Percentiles rank a stretch among this genome's conserved stretches.
Conservation (phyloP, 2,113 vertebrate species). For the Anolis sagrei region DNA sequence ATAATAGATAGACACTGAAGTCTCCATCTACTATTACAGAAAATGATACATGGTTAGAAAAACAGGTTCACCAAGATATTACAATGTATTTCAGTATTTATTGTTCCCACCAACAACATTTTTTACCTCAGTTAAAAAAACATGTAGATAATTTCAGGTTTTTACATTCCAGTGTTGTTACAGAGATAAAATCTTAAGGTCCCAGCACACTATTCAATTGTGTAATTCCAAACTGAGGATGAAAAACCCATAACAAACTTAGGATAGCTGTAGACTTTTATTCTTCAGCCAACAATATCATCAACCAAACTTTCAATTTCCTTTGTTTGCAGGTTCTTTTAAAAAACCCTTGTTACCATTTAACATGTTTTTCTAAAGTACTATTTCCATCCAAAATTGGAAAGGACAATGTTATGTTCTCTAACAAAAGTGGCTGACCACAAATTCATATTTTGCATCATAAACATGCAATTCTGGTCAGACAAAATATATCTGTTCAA, state of each 20-base stretch:
- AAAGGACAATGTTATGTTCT: conserved; percentile 33
- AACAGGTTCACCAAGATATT: not conserved
- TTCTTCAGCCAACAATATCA: conserved; percentile 63
- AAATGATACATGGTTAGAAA: not conserved
- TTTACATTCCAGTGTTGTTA: conserved; percentile 57
- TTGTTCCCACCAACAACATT: conserved; percentile 45
- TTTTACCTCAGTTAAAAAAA: conserved; percentile 11
- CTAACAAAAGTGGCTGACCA: conserved; percentile 20
- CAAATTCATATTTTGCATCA: not conserved
- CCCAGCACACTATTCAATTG: conserved; percentile 39
- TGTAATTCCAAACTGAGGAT: conserved; percentile 58
- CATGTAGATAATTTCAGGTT: conserved; percentile 22
- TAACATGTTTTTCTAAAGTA: conserved; percentile 44
- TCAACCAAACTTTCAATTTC: conserved; percentile 70
- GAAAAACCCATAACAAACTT: conserved; percentile 64
- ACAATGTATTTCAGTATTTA: not conserved
- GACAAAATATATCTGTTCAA: not conserved
- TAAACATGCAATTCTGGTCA: not conserved
- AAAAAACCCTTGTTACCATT: conserved; percentile 52
- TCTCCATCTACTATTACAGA: not conserved
- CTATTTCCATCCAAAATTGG: conserved; percentile 44
- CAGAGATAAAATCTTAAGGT: conserved; percentile 52
- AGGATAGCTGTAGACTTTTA: conserved; percentile 56
- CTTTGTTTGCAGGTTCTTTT: conserved; percentile 66
- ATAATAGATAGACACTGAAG: not conserved